Conservation (phyloP, 2,888 invertebrate genomes). For the Agriopis marginaria region DNA sequence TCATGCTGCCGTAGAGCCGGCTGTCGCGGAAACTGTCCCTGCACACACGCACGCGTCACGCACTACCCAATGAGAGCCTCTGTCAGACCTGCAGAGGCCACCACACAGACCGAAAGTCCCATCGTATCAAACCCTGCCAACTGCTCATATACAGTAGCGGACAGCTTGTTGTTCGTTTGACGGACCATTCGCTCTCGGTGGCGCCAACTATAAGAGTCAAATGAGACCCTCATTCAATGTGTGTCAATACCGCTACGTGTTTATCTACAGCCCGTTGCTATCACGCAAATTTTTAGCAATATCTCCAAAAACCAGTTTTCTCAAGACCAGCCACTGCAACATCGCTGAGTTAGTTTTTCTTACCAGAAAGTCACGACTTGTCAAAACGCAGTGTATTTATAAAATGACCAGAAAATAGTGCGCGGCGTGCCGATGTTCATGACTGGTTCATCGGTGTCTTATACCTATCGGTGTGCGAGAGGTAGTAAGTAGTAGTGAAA, state of each 20-base stretch:
- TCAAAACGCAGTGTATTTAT: constrained; percentile 29
- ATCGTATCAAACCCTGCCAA: background rate
- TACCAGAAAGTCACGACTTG: constrained; percentile 1
- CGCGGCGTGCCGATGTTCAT: constrained; percentile 71
- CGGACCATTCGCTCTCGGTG: background rate
- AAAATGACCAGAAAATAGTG: constrained; percentile 51
- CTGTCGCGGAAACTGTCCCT: constrained; percentile 97
- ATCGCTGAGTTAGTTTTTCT: background rate
- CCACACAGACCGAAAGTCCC: constrained; percentile 6
- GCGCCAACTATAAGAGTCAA: background rate
- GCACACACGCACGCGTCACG: constrained; percentile 70
- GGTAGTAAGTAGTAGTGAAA: constrained; percentile 46
- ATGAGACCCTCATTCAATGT: constrained; percentile 18
- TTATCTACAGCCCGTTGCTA: background rate
- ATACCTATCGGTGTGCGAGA: constrained; percentile 43
- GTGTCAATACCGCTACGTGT: constrained; percentile 33
- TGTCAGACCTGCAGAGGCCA: background rate
- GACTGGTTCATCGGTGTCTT: constrained; percentile 47
- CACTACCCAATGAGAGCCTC: constrained; percentile 36
- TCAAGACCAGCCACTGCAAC: background rate
- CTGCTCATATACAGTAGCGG: background rate
- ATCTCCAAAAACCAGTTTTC: constrained; percentile 11
- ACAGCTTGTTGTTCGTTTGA: background rate
- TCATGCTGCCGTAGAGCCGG: constrained; percentile 97
- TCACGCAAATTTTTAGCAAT: background rate